Evolutionary conservation across 2,888 invertebrate species (phyloP), one percentile per base, ranked within the genome.

Genomic region (Lampropteryx suffumata): DNA sequence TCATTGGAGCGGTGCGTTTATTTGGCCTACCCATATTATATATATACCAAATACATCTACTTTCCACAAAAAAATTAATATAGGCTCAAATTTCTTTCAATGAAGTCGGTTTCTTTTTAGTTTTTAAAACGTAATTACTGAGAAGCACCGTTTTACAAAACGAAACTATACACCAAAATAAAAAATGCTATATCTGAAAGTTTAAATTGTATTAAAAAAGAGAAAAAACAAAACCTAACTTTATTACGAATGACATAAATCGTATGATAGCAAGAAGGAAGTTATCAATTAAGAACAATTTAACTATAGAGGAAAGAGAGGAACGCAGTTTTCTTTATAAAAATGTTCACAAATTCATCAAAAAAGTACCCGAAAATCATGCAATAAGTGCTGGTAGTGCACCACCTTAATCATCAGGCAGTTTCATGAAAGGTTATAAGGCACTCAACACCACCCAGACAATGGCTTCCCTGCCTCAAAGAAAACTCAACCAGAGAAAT

Each of bases 401-500:
- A 47, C 33, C 46, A 46, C 24, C 39, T 59, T 33, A 10, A 7
- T 2, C 21, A 8, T 37, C 47, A 33, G 24, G 28, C 1, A 51
- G 52, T 7, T 10, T 36, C 6, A 52, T 52, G 3, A 55, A 50
- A 29, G 50, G 52, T 1, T 50, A 47, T 24, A 55, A 55, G 13
- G 52, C 52, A 35, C 28, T 58, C 7, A 47, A 13, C 41, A 47
- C 52, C n/a, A 40, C 37, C n/a, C n/a, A 59, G 50, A 40, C 9
- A 9, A n/a, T 55, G 55, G 50, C 55, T 50, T n/a, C 50, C 58
- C 26, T 44, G 44, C 1, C 33, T 57, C 10, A 55, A 57, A 48
- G 13, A 41, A 57, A 61, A 5, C 10, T 12, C 30, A 4, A 30
- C 21, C 21, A 21, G 5, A 2, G 5, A 11, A 1, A 30, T 11